phyloP scores from a whole-genome alignment of 1,140 invertebrate species.

The Achroia grisella region DNA sequence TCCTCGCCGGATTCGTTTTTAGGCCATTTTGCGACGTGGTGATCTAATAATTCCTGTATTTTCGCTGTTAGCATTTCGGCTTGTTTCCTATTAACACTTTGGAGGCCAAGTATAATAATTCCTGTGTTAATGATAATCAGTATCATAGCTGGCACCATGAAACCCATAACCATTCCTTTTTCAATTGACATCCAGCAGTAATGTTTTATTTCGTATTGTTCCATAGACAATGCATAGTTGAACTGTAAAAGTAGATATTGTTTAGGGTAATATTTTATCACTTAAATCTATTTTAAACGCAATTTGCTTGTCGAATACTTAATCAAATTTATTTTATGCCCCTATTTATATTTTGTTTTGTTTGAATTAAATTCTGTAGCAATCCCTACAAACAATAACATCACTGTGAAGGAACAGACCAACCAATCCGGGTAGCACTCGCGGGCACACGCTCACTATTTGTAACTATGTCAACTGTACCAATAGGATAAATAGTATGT shows the following conservation, averaged over 20 bases:
- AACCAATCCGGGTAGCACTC: too few species aligned
- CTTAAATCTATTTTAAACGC: too few species aligned
- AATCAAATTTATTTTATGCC: too few species aligned
- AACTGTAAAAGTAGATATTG: constrained; percentile 71
- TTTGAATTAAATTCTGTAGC: too few species aligned
- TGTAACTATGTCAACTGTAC: too few species aligned
- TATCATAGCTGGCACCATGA: constrained; percentile 79
- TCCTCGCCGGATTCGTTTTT: constrained; percentile 37
- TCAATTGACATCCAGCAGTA: constrained; percentile 85
- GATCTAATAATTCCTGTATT: constrained; percentile 58
- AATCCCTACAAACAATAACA: too few species aligned
- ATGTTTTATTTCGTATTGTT: constrained; percentile 80
- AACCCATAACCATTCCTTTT: constrained; percentile 82
- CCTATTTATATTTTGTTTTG: too few species aligned
- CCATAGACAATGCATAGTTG: constrained; percentile 76
- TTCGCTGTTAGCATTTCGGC: constrained; percentile 51
- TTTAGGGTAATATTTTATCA: too few species aligned
- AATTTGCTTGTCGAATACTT: too few species aligned
- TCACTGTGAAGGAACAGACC: too few species aligned
- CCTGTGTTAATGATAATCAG: constrained; percentile 77
- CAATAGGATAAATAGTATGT: too few species aligned
- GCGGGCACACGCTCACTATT: too few species aligned
- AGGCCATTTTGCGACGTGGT: constrained; percentile 51
- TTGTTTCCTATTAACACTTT: constrained; percentile 58
- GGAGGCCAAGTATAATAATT: constrained; percentile 60